Conservation (phyloP, 2,113 vertebrate species). For the Syrmaticus mikado region DNA sequence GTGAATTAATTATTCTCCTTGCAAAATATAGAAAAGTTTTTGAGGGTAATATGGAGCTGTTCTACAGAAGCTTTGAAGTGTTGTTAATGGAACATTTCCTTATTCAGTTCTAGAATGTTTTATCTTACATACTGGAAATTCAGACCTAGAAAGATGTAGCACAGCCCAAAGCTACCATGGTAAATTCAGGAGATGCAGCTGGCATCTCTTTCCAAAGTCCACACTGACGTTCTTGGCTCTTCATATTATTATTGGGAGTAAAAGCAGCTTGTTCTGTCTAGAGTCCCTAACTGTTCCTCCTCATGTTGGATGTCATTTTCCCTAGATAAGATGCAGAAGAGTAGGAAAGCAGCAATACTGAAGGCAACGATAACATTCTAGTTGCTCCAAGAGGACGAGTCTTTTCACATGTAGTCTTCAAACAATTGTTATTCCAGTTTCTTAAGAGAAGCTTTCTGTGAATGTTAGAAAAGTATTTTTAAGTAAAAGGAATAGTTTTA, state of each 20-base stretch:
- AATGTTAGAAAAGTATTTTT: background rate
- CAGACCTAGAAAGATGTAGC: background rate
- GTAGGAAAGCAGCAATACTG: background rate
- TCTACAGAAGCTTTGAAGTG: background rate
- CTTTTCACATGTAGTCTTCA: background rate
- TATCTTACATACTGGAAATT: background rate
- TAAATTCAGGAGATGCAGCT: background rate
- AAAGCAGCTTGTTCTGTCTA: background rate
- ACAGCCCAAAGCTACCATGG: background rate
- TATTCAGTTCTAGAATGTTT: background rate
- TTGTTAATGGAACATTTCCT: background rate
- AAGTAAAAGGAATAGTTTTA: background rate
- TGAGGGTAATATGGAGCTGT: background rate
- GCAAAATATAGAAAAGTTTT: background rate
- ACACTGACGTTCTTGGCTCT: background rate
- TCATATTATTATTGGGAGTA: background rate
- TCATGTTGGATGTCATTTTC: background rate
- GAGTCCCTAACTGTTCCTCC: background rate
- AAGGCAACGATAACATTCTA: background rate
- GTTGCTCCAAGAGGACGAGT: background rate
- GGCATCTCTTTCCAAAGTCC: background rate
- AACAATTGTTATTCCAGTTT: background rate
- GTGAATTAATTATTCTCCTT: background rate
- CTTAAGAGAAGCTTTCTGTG: background rate
- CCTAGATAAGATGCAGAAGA: background rate